A percentile compares a stretch with the other conserved stretches of the same genome.
These are phyloP conservation scores for Drosophila limbata DNA, from an alignment of 2,888 invertebrate genomes.

Conservation along the genomic window DNA sequence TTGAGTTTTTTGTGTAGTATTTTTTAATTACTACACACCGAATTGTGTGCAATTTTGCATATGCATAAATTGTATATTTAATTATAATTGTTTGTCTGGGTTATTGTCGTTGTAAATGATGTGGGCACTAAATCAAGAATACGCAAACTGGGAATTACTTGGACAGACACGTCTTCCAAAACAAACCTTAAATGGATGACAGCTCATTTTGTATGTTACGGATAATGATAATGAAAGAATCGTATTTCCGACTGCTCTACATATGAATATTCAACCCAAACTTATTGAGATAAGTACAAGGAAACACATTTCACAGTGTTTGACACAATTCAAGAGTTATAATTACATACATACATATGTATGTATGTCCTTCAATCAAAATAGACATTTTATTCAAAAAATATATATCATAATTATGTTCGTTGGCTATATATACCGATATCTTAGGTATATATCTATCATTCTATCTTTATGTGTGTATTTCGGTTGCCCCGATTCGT, in stretches of 20 bases:
- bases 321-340: constrained; percentile 17
- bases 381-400: constrained; percentile 7
- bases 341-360: too few relatives aligned
- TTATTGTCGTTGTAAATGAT: constrained; percentile 17
- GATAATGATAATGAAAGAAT: background rate
- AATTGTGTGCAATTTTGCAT: constrained; percentile 13
- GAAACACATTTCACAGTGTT: background rate
- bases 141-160: constrained; percentile 12
- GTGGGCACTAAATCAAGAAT: constrained; percentile 7
- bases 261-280: constrained; percentile 1
- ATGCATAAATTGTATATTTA: constrained; percentile 41
- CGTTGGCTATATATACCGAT: constrained; percentile 1
- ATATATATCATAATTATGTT: constrained; percentile 12
- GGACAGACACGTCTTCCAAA: constrained; percentile 8
- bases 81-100: constrained; percentile 30
- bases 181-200: constrained; percentile 6
- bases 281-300: constrained; percentile 29
- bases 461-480: constrained; percentile 2
- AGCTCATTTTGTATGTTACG: constrained; percentile 5
- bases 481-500: constrained; percentile 30
- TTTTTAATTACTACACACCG: constrained; percentile 3
- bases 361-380: constrained; percentile 22
- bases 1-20: constrained; percentile 1
- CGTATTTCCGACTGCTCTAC: constrained; percentile 7
- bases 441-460: constrained; percentile 6